phyloP scores from a whole-genome alignment of 2,888 invertebrate species.

The Trisateles emortualis region DNA sequence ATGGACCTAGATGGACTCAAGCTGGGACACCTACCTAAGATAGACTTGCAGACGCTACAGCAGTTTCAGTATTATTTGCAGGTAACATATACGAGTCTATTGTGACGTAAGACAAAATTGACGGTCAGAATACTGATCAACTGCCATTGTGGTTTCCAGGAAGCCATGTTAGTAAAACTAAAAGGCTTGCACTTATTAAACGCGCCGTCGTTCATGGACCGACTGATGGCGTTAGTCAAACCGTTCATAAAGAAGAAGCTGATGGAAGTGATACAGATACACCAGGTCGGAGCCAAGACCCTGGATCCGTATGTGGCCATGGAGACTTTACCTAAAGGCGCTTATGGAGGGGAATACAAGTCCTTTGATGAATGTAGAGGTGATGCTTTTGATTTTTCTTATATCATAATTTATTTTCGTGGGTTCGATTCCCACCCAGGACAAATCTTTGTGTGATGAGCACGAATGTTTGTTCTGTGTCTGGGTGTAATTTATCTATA shows the following conservation, averaged over 20 bases:
- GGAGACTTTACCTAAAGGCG: conserved; percentile 86
- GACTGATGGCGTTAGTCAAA: conserved; percentile 88
- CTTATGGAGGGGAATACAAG: conserved; percentile 85
- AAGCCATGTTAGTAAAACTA: conserved; percentile 85
- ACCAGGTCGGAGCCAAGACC: conserved; percentile 75
- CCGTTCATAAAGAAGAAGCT: conserved; percentile 91
- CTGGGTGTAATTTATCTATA: too few relatives aligned
- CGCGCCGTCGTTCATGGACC: conserved; percentile 89
- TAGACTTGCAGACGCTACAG: conserved; percentile 88
- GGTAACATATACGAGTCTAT: conserved; percentile 64
- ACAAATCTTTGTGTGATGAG: too few relatives aligned
- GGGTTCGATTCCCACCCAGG: too few relatives aligned
- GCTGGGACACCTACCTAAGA: conserved; percentile 88
- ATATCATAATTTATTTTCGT: too few relatives aligned
- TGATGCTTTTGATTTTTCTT: too few relatives aligned
- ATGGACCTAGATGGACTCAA: conserved; percentile 88
- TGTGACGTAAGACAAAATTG: too few relatives aligned
- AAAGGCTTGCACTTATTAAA: conserved; percentile 90
- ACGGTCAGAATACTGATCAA: too few relatives aligned
- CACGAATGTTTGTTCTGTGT: too few relatives aligned
- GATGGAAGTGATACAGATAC: conserved; percentile 77
- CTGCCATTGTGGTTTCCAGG: too few relatives aligned
- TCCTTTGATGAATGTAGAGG: conserved; percentile 43
- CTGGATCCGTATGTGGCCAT: conserved; percentile 83
- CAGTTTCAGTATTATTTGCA: conserved; percentile 90